These are phyloP conservation scores for Chelon auratus DNA, from an alignment of 2,797 vertebrate genomes.

Conservation along the genomic window DNA sequence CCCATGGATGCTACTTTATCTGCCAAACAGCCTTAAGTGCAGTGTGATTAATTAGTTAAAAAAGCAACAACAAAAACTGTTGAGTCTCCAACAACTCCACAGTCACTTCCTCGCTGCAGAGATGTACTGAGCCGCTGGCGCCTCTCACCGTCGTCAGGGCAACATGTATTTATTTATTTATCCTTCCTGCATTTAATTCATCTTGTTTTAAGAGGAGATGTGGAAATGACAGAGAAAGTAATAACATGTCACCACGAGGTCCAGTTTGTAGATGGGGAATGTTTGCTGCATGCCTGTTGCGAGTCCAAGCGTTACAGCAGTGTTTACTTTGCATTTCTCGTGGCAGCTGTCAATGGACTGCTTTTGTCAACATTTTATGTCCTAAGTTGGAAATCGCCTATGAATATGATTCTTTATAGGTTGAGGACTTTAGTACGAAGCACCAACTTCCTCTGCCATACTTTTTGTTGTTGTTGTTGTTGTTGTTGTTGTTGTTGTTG, in stretches of 20 bases:
- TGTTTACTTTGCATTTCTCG: constrained; percentile 52
- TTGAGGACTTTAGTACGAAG: neutral
- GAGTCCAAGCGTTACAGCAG: constrained; percentile 31
- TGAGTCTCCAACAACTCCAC: constrained; percentile 1
- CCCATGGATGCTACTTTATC: neutral
- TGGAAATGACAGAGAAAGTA: constrained; percentile 32
- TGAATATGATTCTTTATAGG: neutral
- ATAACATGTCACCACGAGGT: constrained; percentile 43
- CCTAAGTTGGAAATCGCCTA: constrained; percentile 48
- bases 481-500: neutral
- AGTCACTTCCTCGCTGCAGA: constrained; percentile 1
- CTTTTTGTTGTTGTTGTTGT: neutral
- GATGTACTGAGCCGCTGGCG: constrained; percentile 2
- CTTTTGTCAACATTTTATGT: constrained; percentile 36
- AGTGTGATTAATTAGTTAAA: constrained; percentile 10
- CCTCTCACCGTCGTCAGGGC: constrained; percentile 35
- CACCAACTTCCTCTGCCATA: neutral
- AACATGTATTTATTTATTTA: constrained; percentile 55
- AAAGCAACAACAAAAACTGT: constrained; percentile 6
- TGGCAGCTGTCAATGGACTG: constrained; percentile 29
- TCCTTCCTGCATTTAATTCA: constrained; percentile 34
- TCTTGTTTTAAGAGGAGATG: constrained; percentile 46
- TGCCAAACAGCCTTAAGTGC: neutral
- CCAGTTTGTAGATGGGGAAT: constrained; percentile 40
- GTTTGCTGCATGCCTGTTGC: constrained; percentile 39